A percentile compares a stretch with the other conserved stretches of the same genome.
Conservation (phyloP, 2,888 invertebrate species). For the Dysmachus trigonus region DNA sequence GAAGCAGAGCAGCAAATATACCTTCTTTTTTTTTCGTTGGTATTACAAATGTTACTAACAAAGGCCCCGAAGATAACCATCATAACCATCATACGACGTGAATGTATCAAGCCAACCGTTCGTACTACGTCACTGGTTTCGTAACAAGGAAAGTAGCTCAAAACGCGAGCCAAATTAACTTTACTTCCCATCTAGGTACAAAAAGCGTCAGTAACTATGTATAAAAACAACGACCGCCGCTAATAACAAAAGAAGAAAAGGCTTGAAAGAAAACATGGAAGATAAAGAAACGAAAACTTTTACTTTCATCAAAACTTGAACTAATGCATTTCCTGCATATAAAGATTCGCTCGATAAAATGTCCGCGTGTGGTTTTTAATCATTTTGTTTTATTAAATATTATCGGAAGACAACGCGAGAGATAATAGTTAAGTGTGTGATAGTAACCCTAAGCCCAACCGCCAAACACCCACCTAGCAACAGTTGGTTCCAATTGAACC, state of each 20-base stretch:
- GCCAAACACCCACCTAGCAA: background rate
- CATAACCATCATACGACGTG: background rate
- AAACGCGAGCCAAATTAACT: background rate
- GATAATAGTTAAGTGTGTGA: background rate
- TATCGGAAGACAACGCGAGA: background rate
- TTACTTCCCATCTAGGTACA: background rate
- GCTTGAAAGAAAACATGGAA: background rate
- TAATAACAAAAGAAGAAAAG: background rate
- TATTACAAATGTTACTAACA: background rate
- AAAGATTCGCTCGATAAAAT: background rate
- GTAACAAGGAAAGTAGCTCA: background rate
- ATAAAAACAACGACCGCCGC: background rate
- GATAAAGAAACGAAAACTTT: background rate
- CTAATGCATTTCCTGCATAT: background rate
- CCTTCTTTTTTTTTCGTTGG: background rate
- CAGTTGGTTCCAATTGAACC: background rate
- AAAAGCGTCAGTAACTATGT: background rate
- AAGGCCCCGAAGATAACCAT: background rate
- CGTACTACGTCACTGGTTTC: background rate
- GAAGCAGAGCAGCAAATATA: background rate
- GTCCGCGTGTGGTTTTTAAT: background rate
- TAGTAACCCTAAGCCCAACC: background rate
- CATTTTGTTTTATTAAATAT: background rate
- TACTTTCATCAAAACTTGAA: background rate
- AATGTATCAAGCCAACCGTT: background rate